Conservation (phyloP, 2,113 vertebrate species). For the Bucco capensis region DNA sequence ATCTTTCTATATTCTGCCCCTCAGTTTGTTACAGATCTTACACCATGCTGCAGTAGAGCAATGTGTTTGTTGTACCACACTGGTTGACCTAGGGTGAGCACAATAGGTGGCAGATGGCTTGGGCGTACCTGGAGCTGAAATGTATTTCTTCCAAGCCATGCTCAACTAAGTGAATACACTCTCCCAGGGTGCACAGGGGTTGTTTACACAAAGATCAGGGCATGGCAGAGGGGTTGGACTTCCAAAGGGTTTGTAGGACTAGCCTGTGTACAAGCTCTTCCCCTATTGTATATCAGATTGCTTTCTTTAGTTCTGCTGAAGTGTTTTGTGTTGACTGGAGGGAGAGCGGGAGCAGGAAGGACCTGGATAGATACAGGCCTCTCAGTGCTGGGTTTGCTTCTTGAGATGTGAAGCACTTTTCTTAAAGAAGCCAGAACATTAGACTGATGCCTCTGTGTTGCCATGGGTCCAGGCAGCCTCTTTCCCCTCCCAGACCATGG, state of each 20-base stretch:
- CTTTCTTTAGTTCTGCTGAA: neutral
- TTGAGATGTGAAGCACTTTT: neutral
- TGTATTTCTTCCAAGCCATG: neutral
- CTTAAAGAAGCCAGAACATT: neutral
- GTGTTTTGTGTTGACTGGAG: neutral
- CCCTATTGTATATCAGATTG: neutral
- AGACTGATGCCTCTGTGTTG: neutral
- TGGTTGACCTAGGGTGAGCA: neutral
- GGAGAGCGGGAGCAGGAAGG: neutral
- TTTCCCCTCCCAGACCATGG: neutral
- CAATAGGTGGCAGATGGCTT: neutral
- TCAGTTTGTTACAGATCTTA: neutral
- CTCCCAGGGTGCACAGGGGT: neutral
- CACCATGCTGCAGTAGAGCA: rapidly evolving
- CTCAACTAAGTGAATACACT: neutral
- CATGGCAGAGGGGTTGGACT: neutral
- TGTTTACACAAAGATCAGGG: neutral
- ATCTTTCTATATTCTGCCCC: neutral
- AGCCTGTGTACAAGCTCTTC: neutral
- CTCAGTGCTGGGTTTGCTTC: neutral
- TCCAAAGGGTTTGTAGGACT: neutral
- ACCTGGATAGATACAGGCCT: neutral
- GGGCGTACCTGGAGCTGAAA: neutral
- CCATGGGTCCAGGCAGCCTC: neutral
- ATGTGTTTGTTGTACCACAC: neutral